Evolutionary conservation across 2,113 vertebrate species (phyloP), one percentile per base, ranked within the genome.

Genomic region (Passer domesticus): DNA sequence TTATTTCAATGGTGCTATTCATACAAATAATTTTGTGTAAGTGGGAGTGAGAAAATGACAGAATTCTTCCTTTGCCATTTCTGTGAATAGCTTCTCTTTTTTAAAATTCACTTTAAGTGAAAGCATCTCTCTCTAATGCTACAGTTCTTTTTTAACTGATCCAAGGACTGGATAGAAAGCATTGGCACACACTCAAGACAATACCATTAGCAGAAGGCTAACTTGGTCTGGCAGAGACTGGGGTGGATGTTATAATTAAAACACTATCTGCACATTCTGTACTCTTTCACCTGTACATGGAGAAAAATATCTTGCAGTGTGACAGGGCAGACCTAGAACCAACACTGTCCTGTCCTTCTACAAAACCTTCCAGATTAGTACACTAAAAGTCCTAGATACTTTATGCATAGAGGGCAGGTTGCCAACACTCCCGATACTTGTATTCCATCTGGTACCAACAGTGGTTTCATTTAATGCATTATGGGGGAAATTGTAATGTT

Each of bases 401-500:
- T 87, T 25, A 64, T 0, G 0, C 15, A 14, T 2, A 5, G 31
- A 80, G 1, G 8, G 11, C 30, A 73, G 30, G 35, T 55, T 94
- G 31, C 24, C 73, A 78, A 21, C 30, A n/a, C 7, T 74, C 23
- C 37, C 53, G 37, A 9, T 58, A 22, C 44, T 81, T 56, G 19
- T 56, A 58, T 49, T 63, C 33, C 41, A 8, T 23, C 17, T 74
- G 21, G 23, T 70, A 87, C 37, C 9, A 72, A 13, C 33, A 59
- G 3, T 58, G 5, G 20, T 73, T 81, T 92, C 43, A 52, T 24
- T 68, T 49, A 68, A 72, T 39, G 12, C 6, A 13, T 88, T 49
- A 35, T 8, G 6, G 21, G 15, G 8, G 6, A 4, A 74, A 67
- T 41, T 4, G 4, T 14, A 56, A 37, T 9, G 37, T 60, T 92